These are phyloP conservation scores for Neodiprion fabricii DNA, from an alignment of 1,140 invertebrate genomes.

Conservation along the genomic window DNA sequence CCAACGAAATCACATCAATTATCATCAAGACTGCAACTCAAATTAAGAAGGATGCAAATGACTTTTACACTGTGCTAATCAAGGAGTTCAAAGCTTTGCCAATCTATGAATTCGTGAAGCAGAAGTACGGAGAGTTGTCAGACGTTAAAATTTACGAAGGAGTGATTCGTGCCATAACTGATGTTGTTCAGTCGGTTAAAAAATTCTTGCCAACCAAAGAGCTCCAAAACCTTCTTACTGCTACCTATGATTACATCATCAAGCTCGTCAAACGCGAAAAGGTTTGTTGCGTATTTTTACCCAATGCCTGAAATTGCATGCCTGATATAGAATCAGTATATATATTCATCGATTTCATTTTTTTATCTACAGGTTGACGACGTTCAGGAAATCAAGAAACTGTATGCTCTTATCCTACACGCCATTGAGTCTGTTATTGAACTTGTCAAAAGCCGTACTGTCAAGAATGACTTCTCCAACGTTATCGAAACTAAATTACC, in stretches of 20 bases:
- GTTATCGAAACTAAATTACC: constrained; percentile 47
- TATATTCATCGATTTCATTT: not conserved
- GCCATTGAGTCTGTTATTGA: constrained; percentile 59
- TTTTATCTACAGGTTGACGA: constrained; percentile 61
- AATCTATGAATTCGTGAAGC: constrained; percentile 62
- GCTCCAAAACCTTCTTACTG: constrained; percentile 62
- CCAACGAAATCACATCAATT: constrained; percentile 62
- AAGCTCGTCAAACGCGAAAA: constrained; percentile 57
- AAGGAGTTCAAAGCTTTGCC: constrained; percentile 66
- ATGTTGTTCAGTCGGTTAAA: constrained; percentile 59
- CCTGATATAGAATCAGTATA: not conserved
- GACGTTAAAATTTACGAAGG: constrained; percentile 59
- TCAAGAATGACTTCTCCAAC: constrained; percentile 36
- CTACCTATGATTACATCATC: constrained; percentile 65
- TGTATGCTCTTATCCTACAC: constrained; percentile 58
- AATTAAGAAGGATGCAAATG: constrained; percentile 59
- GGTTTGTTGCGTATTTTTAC: constrained; percentile 25
- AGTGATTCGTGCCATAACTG: constrained; percentile 56
- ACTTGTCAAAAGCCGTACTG: constrained; percentile 38
- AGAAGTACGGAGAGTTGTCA: constrained; percentile 50
- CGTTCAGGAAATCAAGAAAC: constrained; percentile 61
- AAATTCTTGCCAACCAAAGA: constrained; percentile 66
- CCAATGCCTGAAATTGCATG: not conserved
- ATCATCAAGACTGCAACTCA: constrained; percentile 57
- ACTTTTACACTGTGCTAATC: constrained; percentile 53